Evolutionary conservation across 2,888 invertebrate species (phyloP), one percentile per base, ranked within the genome.

Genomic region (Glyphotaelius pellucidus): DNA sequence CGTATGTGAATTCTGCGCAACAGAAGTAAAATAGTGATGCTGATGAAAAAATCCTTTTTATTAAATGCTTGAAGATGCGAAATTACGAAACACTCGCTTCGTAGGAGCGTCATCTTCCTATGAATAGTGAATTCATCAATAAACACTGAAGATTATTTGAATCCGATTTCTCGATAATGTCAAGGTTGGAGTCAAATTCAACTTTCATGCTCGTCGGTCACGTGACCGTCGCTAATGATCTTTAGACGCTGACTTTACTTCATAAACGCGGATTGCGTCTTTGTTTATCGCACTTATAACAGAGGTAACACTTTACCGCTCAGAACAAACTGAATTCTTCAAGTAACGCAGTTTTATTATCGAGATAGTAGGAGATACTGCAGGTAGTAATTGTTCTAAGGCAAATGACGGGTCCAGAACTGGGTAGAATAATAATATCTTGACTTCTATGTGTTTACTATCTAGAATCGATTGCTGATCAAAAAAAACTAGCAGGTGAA

Each of bases 151-250:
- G 80, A 92, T 91, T 90, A 79, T 87, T 91, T 85, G 90, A 92
- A 19, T 91, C 42, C 42, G 80, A 85, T 89, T 89, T 79, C 47
- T 88, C 67, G 90, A 92, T 92, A 92, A 92, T 92, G 92, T 90
- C 92, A 92, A 92, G 92, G 92, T 90, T 92, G 85, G 35, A 38
- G 79, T 90, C 90, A 67, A 89, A 91, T 84, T 86, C 91, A 91
- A 91, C 91, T 91, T 91, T 91, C 91, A 84, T 91, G 42, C 38
- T 80, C 90, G 25, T 19, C 19, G 81, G 90, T 30, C 90, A 90
- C 81, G 88, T 89, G 79, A 89, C 88, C 79, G 35, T 31, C 79
- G n/a, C 79, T 89, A 88, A 88, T 89, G 88, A 52, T n/a, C 32
- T n/a, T 42, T 30, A 30, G 32, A 35, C 31, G 87, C 87, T 31